Evolutionary conservation across 2,888 invertebrate species (phyloP).

Genomic region (Eutolmus rufibarbis): DNA sequence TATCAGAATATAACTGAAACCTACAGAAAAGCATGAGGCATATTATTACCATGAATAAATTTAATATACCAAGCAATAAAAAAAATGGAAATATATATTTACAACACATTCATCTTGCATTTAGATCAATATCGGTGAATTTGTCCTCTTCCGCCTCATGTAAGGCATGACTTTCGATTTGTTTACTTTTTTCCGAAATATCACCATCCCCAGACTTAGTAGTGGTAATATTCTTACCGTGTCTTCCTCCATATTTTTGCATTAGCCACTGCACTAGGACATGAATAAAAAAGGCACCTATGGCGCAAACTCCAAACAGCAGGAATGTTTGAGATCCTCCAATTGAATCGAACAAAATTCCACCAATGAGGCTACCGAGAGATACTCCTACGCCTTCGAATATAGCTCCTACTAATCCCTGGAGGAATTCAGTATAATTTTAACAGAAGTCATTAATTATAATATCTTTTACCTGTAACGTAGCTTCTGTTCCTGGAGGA

Average conservation of each 20-base stretch:
- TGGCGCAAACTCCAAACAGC: conserved; percentile 74
- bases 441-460: background rate
- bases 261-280: conserved; percentile 64
- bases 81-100: background rate
- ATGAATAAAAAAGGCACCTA: conserved; percentile 70
- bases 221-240: conserved; percentile 43
- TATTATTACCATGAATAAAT: background rate
- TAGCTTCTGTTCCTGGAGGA: conserved; percentile 84
- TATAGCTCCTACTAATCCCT: conserved; percentile 85
- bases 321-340: conserved; percentile 75
- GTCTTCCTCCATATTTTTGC: conserved; percentile 32
- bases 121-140: background rate
- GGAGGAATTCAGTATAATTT: conserved; percentile 52
- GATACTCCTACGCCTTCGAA: conserved; percentile 89
- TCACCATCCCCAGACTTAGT: background rate
- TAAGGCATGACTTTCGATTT: background rate
- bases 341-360: conserved; percentile 70
- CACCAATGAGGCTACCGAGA: conserved; percentile 80
- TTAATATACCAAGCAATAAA: background rate
- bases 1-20: background rate
- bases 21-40: background rate
- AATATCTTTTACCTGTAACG: conserved; percentile 74
- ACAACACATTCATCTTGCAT: background rate
- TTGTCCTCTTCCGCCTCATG: background rate
- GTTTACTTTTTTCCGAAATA: background rate